Base-by-base conservation (phyloP, 2,888 invertebrate genomes). In the Cephus runcator region DNA sequence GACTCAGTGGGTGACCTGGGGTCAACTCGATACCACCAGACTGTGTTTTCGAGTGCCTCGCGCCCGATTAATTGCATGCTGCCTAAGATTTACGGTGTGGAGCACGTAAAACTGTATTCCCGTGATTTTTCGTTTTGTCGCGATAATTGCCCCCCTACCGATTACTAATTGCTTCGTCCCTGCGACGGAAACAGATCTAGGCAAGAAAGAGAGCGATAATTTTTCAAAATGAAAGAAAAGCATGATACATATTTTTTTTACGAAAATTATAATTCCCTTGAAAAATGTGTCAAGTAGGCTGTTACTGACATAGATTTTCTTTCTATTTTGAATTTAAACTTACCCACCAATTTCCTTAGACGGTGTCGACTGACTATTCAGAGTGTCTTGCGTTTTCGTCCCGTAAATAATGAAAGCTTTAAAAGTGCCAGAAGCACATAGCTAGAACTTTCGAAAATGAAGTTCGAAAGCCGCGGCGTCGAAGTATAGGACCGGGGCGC, bases 21-120 rank as follows among this genome's bases (percentile, higher is more conserved):
- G 89, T 89, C 88, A 88, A 85, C 86, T 85, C 85, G 85, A 89
- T 88, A 88, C 88, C 86, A 83, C 77, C 71, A 69, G 79, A 75
- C 73, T 36, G 79, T 74, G 79, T 78, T 76, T 83, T 83, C 33
- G 83, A 84, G 82, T 85, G 83, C 84, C 86, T 88, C 83, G 85
- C 85, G 82, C 86, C 86, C 88, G 89, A 89, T 90, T 90, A 89
- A 90, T 90, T 89, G 87, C 88, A 82, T 82, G 81, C 85, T 79
- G 82, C 77, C 77, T 80, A 83, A 87, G 89, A 90, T 90, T 90
- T 90, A 90, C 89, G 84, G 87, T 83, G 82, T 81, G 82, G 81
- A 85, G 82, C 79, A 33, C 83, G 80, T 82, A 82, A 81, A 83
- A 85, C 83, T 85, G 85, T 88, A 86, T 87, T 88, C 84, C 82